Evolutionary conservation across 37 sponge, comb jelly and placozoan genomes (phyloP), one percentile per base, ranked within the genome.

Genomic region (Mnemiopsis leidyi): DNA sequence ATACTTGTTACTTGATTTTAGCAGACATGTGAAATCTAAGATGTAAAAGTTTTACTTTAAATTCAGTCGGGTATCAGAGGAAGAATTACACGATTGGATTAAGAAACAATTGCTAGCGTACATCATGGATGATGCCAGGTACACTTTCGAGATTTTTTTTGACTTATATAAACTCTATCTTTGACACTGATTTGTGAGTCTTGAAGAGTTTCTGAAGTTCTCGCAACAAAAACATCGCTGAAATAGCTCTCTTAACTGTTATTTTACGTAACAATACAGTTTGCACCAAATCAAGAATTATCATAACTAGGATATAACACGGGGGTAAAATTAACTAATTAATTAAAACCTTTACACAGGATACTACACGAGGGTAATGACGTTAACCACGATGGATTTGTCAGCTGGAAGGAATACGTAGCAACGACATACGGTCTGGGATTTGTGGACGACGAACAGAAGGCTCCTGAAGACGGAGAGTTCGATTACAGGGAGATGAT

Each of bases 351-450:
- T n/a, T n/a, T n/a, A 13, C 5, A 48, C 61, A 48, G 79, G 79
- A 77, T 34, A 1, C 79, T 77, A 28, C 79, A 77, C 79, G 79
- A 77, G 33, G 79, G 79, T 31, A 77, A 77, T 20, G 79, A 77
- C 36, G 79, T 77, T 28, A 77, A 77, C 79, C 79, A 77, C 36
- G 79, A 77, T 36, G 32, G 32, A 0, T 77, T 34, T 32, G 79
- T 77, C 1, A 77, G 79, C 79, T 77, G 79, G 79, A 77, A 77
- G 36, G 79, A 77, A 32, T 77, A 77, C 36, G 79, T 77, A 9
- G 79, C 79, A 0, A 77, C 79, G 3, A 77, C 79, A 0, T 77
- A 77, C 36, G 79, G 79, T 3, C 36, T 77, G 32, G 79, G 35
- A 28, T 77, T 31, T 36, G 79, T 77, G 36, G 79, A 77, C 18